phyloP scores from a whole-genome alignment of 2,797 vertebrate genomes.

The Dallia pectoralis region DNA sequence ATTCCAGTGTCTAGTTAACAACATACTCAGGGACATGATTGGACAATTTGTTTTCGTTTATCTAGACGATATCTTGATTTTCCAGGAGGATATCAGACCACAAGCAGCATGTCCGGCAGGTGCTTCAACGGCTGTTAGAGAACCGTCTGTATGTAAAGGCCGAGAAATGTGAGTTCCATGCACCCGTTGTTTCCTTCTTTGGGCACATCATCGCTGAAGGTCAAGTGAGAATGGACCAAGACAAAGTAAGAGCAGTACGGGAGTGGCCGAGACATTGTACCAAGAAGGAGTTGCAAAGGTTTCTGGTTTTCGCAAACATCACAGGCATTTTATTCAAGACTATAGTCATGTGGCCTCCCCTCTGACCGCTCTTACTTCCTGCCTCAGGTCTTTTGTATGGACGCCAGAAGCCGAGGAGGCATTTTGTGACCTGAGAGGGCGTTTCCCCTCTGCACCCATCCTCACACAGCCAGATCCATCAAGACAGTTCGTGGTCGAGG shows the following conservation, averaged over 20 bases:
- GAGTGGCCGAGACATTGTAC: not conserved
- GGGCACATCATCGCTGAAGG: not conserved
- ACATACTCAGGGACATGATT: not conserved
- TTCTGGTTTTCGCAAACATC: too few relatives aligned
- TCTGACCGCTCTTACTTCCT: too few relatives aligned
- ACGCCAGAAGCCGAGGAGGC: not conserved
- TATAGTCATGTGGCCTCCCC: too few relatives aligned
- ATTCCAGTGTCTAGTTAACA: not conserved
- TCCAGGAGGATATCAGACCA: not conserved
- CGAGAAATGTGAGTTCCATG: constrained; percentile 8
- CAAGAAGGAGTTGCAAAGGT: too few relatives aligned
- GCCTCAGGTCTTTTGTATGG: too few relatives aligned
- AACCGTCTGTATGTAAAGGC: too few relatives aligned
- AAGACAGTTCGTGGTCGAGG: too few relatives aligned
- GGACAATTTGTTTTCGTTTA: not conserved
- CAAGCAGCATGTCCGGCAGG: not conserved
- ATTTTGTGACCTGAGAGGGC: not conserved
- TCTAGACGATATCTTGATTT: not conserved
- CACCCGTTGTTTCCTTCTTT: not conserved
- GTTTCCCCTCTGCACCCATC: not conserved
- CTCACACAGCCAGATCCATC: too few relatives aligned
- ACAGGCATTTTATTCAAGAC: too few relatives aligned
- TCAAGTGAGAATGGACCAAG: not conserved
- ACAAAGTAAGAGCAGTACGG: not conserved
- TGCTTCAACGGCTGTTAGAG: not conserved